Evolutionary conservation across 2,888 invertebrate species (phyloP).

Genomic region (Glyphotaelius pellucidus): DNA sequence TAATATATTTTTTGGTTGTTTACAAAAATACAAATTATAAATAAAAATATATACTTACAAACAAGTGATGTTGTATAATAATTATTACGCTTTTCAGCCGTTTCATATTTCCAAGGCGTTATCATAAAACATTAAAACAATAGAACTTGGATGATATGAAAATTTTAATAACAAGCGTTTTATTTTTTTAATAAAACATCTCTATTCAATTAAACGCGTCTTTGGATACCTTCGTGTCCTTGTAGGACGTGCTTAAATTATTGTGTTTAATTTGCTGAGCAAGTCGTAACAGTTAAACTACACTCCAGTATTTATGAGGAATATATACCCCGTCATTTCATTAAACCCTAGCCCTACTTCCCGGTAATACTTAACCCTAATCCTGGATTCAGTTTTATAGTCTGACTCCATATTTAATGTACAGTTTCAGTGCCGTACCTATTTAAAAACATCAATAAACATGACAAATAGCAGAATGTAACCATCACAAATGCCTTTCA

Average conservation of each 20-base stretch:
- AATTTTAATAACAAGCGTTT: no score
- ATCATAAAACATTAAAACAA: no score
- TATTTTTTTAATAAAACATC: background rate
- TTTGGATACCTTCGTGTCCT: background rate
- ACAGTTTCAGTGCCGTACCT: background rate
- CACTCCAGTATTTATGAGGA: background rate
- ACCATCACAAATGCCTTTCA: slow-evolving; percentile 17
- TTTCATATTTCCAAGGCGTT: no score
- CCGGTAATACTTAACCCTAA: background rate
- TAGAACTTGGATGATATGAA: no score
- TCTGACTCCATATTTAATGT: background rate
- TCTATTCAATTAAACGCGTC: background rate
- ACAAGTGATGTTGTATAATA: no score
- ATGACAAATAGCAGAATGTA: slow-evolving; percentile 24
- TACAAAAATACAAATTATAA: no score
- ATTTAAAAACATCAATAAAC: slow-evolving; percentile 23
- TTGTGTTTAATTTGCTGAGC: background rate
- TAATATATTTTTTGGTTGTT: no score
- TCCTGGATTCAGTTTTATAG: background rate
- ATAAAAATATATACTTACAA: no score
- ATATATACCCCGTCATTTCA: background rate
- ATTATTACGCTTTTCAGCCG: no score
- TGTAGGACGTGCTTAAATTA: background rate
- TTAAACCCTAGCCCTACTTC: background rate
- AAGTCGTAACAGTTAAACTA: background rate